These are phyloP conservation scores for Drosophila birchii DNA, from an alignment of 2,888 invertebrate genomes.

Conservation along the genomic window DNA sequence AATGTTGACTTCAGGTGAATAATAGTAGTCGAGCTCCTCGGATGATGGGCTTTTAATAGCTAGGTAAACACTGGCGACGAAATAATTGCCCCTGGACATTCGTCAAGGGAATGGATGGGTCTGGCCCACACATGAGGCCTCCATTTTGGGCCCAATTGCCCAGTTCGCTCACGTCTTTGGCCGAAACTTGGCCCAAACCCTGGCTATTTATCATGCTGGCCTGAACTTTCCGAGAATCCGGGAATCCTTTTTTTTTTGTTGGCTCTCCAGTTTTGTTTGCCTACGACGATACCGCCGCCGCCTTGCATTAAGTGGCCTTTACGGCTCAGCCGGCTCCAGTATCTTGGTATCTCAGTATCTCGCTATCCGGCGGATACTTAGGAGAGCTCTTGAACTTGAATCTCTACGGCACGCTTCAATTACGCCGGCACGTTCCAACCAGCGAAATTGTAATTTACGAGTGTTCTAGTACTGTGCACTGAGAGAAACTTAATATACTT, in stretches of 20 bases:
- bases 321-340: constrained; percentile 32
- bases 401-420: constrained; percentile 15
- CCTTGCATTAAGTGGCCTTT: constrained; percentile 55
- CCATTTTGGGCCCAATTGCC: constrained; percentile 12
- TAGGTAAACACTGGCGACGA: constrained; percentile 28
- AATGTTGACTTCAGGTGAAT: constrained; percentile 18
- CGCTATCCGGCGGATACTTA: constrained; percentile 20
- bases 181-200: constrained; percentile 5
- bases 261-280: constrained; percentile 17
- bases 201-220: constrained; percentile 44
- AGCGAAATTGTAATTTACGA: constrained; percentile 37
- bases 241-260: constrained; percentile 45
- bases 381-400: constrained; percentile 31
- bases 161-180: constrained; percentile 58
- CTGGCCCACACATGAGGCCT: constrained; percentile 9
- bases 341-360: constrained; percentile 13
- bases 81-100: constrained; percentile 38
- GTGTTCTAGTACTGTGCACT: constrained; percentile 20
- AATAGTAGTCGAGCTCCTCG: constrained; percentile 25
- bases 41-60: constrained; percentile 34
- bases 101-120: constrained; percentile 4
- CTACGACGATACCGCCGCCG: constrained; percentile 28
- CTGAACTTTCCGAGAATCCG: constrained; percentile 38
- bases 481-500: not conserved
- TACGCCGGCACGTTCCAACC: constrained; percentile 24